phyloP scores from a whole-genome alignment of 2,113 vertebrate genomes.

The Chionodraco myersi region DNA sequence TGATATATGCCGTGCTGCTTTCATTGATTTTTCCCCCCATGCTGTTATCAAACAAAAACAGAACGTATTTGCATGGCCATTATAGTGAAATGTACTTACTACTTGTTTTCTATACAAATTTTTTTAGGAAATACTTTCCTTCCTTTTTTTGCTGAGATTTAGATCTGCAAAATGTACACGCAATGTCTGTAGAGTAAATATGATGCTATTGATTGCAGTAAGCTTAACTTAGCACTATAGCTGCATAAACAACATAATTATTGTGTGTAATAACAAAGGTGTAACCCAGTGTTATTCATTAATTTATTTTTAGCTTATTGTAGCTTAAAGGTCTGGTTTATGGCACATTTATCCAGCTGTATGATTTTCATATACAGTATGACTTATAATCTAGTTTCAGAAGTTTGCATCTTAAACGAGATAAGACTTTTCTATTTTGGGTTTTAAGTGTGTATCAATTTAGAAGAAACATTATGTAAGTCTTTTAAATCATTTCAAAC shows the following conservation, averaged over 20 bases:
- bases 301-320: neutral
- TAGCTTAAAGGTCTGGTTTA: neutral
- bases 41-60: too few species aligned
- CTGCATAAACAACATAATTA: neutral
- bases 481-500: neutral
- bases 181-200: neutral
- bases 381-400: neutral
- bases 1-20: neutral
- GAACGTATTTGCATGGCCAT: neutral
- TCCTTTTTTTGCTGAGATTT: neutral
- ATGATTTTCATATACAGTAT: neutral
- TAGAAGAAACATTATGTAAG: too few species aligned
- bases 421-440: neutral
- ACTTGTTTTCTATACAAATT: neutral
- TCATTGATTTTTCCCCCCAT: neutral
- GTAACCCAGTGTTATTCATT: neutral
- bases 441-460: neutral
- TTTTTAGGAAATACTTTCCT: neutral
- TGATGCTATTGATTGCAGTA: neutral
- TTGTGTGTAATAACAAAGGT: neutral
- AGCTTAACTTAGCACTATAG: constrained; percentile 4
- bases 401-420: neutral
- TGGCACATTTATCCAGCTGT: neutral
- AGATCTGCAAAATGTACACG: neutral
- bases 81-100: neutral